Evolutionary conservation across 2,113 vertebrate species (phyloP).

Genomic region (Meriones unguiculatus): DNA sequence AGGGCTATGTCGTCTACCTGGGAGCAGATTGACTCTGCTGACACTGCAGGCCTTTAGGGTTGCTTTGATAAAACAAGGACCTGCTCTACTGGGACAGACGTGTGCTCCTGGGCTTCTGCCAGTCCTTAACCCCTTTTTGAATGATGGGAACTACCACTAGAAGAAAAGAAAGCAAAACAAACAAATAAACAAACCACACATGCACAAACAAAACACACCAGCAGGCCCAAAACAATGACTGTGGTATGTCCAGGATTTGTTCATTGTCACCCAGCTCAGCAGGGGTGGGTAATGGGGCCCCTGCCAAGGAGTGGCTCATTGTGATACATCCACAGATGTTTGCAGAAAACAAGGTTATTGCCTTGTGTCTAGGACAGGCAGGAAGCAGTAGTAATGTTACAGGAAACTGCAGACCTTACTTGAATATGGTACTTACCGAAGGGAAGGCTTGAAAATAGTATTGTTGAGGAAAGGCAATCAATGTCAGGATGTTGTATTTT

Average conservation of each 20-base stretch:
- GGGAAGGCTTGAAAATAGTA: not conserved
- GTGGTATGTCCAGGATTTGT: not conserved
- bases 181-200: not conserved
- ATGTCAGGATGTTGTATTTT: not conserved
- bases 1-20: not conserved
- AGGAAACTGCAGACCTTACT: not conserved
- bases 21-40: not conserved
- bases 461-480: not conserved
- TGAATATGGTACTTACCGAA: not conserved
- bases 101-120: not conserved
- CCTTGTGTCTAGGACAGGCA: not conserved
- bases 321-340: constrained; percentile 46
- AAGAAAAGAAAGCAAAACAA: not conserved
- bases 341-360: constrained; percentile 48
- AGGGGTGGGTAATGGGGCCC: rapidly evolving
- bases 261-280: not conserved
- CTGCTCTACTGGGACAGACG: not conserved
- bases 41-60: no score
- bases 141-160: not conserved
- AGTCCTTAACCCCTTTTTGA: constrained; percentile 29
- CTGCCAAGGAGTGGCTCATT: constrained; percentile 35
- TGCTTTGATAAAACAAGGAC: not conserved
- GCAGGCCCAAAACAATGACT: constrained; percentile 8
- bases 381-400: not conserved
- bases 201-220: not conserved